Conservation (phyloP, 23 tunicate genomes). For the Corella eumyota region DNA sequence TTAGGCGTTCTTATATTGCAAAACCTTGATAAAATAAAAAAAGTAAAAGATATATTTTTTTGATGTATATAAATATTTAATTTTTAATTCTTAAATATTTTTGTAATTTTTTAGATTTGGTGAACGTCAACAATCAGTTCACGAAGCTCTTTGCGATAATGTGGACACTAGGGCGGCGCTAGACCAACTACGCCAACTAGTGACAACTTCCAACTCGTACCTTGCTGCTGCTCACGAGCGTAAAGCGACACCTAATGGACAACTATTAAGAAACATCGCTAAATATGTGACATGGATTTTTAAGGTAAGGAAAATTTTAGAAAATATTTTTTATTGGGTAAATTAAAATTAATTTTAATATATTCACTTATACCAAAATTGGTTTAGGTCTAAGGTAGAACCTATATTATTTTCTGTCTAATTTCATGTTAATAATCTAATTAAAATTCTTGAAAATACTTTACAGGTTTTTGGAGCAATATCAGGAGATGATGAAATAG, state of each 20-base stretch:
- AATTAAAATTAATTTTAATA: too few relatives aligned
- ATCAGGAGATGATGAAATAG: conserved; percentile 35
- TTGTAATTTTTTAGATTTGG: too few relatives aligned
- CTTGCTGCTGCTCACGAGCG: conserved; percentile 37
- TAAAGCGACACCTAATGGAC: conserved; percentile 27
- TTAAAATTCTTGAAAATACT: not conserved
- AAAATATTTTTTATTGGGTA: too few relatives aligned
- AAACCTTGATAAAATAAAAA: too few relatives aligned
- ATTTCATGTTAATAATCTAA: not conserved
- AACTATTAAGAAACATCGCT: conserved; percentile 53
- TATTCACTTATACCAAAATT: too few relatives aligned
- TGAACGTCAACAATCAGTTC: conserved; percentile 52
- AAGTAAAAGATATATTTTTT: not conserved
- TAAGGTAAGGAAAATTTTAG: conserved; percentile 52
- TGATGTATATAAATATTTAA: not conserved
- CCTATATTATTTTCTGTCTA: too few relatives aligned
- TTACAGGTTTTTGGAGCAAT: conserved; percentile 82
- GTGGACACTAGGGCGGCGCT: conserved; percentile 69
- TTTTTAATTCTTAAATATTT: too few relatives aligned
- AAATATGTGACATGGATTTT: conserved; percentile 64
- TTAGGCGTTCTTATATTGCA: too few relatives aligned
- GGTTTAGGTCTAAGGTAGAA: too few relatives aligned
- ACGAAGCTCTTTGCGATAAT: conserved; percentile 80
- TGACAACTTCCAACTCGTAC: conserved; percentile 57
- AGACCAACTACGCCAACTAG: conserved; percentile 55